Base-by-base conservation (phyloP, 2,888 invertebrate species). In the Phragmatobia fuliginosa region DNA sequence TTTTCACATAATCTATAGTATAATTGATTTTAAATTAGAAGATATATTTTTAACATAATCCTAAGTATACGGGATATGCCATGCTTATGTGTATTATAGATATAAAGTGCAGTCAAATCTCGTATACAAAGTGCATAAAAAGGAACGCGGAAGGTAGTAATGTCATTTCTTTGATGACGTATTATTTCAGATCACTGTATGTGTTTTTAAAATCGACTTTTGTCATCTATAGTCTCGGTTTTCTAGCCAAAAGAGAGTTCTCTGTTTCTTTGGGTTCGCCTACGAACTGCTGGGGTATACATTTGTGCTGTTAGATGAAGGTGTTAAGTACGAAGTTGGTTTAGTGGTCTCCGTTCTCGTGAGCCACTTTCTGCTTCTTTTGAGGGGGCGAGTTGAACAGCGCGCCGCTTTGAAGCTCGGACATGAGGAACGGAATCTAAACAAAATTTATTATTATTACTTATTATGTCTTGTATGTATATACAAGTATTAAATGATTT, bases 301-400 rank as follows among this genome's bases (percentile, higher is more conserved):
- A 66, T 82, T 80, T 82, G 82, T 80, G 79, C 82, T 61, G 66
- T 33, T 66, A 36, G 25, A 52, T 62, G 62, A 36, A 21, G 52
- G 45, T 67, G 68, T 66, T 6, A 21, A 60, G 18, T 56, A 16
- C 16, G n/a, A 5, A 25, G 31, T 38, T 36, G 32, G n/a, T 16
- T 87, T 85, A 92, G 75, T 93, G 86, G 77, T 91, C 89, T 18
- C 94, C 94, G 67, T 94, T 94, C 31, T 83, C 85, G 56, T 91
- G 91, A 0, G 86, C 73, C 0, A 91, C n/a, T 73, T 92, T 93
- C 71, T 85, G 87, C 65, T 91, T 93, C 88, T 93, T 93, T 67
- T 79, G 74, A 10, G 92, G 92, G 25, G 92, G 91, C 0, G 87
- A 75, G 16, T 72, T 81, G 81, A 95, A 94, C 84, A 94, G 87